Base-by-base conservation (phyloP, 2,113 vertebrate species). In the Phyllostomus discolor region DNA sequence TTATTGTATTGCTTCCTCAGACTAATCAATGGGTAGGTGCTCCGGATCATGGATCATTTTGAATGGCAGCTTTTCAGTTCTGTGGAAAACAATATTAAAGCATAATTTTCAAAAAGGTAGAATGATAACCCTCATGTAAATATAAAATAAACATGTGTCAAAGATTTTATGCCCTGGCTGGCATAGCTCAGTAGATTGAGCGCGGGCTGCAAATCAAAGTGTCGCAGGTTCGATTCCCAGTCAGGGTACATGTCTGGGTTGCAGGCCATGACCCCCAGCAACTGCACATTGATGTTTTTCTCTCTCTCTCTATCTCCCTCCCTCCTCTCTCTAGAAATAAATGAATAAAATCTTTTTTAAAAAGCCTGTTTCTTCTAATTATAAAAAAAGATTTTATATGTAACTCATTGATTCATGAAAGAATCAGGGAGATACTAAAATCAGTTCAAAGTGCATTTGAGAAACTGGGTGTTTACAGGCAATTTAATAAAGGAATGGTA, bases 31-130 rank as follows among this genome's bases (percentile, higher is more conserved):
- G 59, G 78, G 16, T 66, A 89, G 88, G 10, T 81, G n/a, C 46
- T 75, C 62, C 69, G 12, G 80, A 82, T 62, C 50, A 46, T 62
- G 19, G 80, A 82, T 62, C 50, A 46, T 62, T 81, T 31, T 82
- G 38, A 75, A 33, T n/a, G 59, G 41, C 54, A 89, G 66, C 57
- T 81, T 91, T 92, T 91, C 52, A 31, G n/a, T 93, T 91, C 52
- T 62, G 38, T 70, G 43, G 52, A 95, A 96, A 96, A 93, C 20
- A 0, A 48, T 85, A 26, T 87, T 54, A 84, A 97, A 76, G 10
- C 46, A 43, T 59, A 43, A 50, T 95, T 93, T 96, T 95, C 38
- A 85, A 88, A 84, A 90, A 84, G 28, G 33, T 62, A 84, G 78
- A 84, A 28, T 52, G 38, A 43, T 83, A 93, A 88, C 46, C 90